Evolutionary conservation across 2,113 vertebrate genomes (phyloP).

Genomic region (Gymnocephalus cernua): DNA sequence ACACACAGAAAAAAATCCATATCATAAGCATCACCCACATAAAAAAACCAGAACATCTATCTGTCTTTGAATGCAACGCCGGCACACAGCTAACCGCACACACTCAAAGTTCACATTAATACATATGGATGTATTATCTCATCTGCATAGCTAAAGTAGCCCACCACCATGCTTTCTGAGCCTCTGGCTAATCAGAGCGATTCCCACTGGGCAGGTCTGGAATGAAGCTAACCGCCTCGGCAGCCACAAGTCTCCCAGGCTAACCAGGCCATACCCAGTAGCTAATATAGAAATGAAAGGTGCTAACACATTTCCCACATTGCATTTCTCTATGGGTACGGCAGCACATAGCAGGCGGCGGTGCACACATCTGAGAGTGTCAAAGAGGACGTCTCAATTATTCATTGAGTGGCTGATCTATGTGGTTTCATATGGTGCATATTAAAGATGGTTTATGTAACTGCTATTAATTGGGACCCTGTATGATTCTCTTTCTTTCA

Average conservation of each 20-base stretch:
- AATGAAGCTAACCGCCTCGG: slow-evolving; percentile 35
- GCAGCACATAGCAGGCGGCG: slow-evolving; percentile 20
- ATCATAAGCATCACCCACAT: slow-evolving; percentile 14
- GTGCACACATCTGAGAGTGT: slow-evolving; percentile 50
- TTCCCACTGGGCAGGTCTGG: slow-evolving; percentile 23
- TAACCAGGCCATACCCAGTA: slow-evolving; percentile 14
- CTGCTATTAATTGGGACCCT: slow-evolving; percentile 52
- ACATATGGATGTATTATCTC: slow-evolving; percentile 57
- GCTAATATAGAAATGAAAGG: slow-evolving; percentile 61
- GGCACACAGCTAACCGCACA: neutral
- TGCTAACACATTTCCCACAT: slow-evolving; percentile 43
- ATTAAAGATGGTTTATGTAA: slow-evolving; percentile 67
- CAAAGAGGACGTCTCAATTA: slow-evolving; percentile 68
- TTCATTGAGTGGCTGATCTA: slow-evolving; percentile 68
- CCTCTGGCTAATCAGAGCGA: slow-evolving; percentile 50
- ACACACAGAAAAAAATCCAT: neutral
- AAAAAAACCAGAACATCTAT: slow-evolving; percentile 25
- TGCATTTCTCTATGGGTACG: slow-evolving; percentile 27
- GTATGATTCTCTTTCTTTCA: slow-evolving; percentile 9
- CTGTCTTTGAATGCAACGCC: slow-evolving; percentile 34
- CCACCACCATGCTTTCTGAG: slow-evolving; percentile 32
- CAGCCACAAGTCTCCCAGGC: slow-evolving; percentile 33
- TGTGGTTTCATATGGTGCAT: slow-evolving; percentile 63
- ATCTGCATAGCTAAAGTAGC: slow-evolving; percentile 52
- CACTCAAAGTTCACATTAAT: slow-evolving; percentile 27